Evolutionary conservation across 1,140 invertebrate species (phyloP), one percentile per base, ranked within the genome.

Genomic region (Capitella teleta): DNA sequence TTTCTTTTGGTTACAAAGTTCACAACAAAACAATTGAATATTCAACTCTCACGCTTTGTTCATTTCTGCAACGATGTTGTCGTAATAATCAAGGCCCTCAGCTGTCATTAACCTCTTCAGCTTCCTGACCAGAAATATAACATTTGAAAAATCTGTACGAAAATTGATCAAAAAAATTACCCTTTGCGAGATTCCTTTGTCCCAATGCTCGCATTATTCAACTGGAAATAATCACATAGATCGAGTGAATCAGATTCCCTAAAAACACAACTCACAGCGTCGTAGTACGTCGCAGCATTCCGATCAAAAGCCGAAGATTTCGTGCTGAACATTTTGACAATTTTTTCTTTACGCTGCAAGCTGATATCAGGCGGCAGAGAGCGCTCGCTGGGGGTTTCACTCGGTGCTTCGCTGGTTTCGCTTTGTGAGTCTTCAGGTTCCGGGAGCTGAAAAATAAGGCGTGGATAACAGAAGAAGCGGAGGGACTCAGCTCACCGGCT

Each of bases 391-490:
- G n/a, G n/a, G n/a, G n/a, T n/a, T n/a, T n/a, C n/a, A n/a, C n/a
- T n/a, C n/a, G n/a, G n/a, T n/a, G n/a, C n/a, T n/a, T n/a, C n/a
- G n/a, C n/a, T n/a, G n/a, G n/a, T n/a, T n/a, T n/a, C n/a, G n/a
- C n/a, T n/a, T n/a, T 41, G 38, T 41, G 21, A 14, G 6, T 6
- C 38, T 21, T 6, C 18, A 41, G 21, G 8, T n/a, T 10, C 43
- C 16, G 47, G 43, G 28, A 3, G 5, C 49, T 75, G 77, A 18
- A 78, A 68, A 0, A 76, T 76, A 5, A 82, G 57, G 80, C 81
- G 83, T 14, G 79, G 78, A 1, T 80, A 73, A 38, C 82, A 79
- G 55, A 80, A 80, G n/a, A 76, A 73, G 57, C 83, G 81, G 4
- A 83, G 59, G 0, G 81, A 78, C 49, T 49, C 19, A 16, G 12